phyloP scores from a whole-genome alignment of 2,113 vertebrate genomes.

The Hirundichthys speculiger region DNA sequence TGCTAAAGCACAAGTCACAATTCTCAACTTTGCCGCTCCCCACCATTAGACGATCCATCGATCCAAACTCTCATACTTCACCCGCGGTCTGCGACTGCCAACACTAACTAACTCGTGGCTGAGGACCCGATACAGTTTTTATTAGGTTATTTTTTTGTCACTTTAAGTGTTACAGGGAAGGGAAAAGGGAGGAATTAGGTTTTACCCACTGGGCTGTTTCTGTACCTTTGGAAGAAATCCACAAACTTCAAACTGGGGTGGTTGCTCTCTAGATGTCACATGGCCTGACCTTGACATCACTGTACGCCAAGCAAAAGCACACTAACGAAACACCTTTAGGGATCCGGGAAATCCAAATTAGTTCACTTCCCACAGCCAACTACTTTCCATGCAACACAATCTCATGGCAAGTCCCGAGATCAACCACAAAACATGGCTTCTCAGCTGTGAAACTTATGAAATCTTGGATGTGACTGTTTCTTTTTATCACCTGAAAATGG shows the following conservation, averaged over 20 bases:
- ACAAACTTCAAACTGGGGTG: conserved; percentile 7
- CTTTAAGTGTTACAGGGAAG: conserved; percentile 44
- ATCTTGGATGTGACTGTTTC: background rate
- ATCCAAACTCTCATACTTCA: conserved; percentile 72
- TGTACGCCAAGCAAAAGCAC: background rate
- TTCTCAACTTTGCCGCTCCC: conserved; percentile 50
- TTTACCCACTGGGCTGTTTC: conserved; percentile 27
- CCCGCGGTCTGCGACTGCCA: conserved; percentile 77
- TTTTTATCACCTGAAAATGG: too few relatives aligned
- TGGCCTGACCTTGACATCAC: conserved; percentile 3
- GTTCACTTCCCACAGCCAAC: background rate
- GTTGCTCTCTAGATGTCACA: conserved; percentile 1
- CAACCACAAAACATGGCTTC: background rate
- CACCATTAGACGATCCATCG: conserved; percentile 77
- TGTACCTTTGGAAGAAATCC: conserved; percentile 21
- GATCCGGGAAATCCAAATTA: background rate
- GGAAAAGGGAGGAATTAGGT: conserved; percentile 26
- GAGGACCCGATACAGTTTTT: conserved; percentile 62
- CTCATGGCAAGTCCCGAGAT: background rate
- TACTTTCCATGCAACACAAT: background rate
- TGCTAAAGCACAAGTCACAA: conserved; percentile 66
- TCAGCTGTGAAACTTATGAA: background rate
- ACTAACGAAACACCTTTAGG: background rate
- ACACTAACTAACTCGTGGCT: conserved; percentile 72
- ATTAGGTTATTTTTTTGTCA: conserved; percentile 70